A percentile compares a stretch with the other conserved stretches of the same genome.
phyloP scores from a whole-genome alignment of 2,888 invertebrate species.

The Microctonus hyperodae region DNA sequence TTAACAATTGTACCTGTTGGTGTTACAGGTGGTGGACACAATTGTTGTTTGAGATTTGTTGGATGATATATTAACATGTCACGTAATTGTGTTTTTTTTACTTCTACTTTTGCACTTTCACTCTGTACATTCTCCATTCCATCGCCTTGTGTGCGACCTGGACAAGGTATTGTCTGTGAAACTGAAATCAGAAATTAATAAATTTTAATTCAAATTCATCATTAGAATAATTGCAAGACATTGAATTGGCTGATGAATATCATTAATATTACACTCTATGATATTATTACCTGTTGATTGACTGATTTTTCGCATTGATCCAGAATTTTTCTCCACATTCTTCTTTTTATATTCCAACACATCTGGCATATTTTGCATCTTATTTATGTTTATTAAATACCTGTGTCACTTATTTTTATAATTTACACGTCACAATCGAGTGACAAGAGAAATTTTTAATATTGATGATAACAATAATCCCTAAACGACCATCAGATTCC shows the following conservation, averaged over 20 bases:
- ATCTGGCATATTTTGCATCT: neutral
- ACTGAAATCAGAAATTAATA: slow-evolving; percentile 41
- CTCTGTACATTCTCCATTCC: slow-evolving; percentile 78
- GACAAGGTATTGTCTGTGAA: slow-evolving; percentile 46
- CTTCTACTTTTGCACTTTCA: slow-evolving; percentile 44
- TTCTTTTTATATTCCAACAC: neutral
- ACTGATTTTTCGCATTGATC: slow-evolving; percentile 16
- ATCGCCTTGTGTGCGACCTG: slow-evolving; percentile 74
- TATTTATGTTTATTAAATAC: neutral
- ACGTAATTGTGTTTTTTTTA: slow-evolving; percentile 54
- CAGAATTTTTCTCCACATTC: slow-evolving; percentile 13
- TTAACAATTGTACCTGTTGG: slow-evolving; percentile 69
- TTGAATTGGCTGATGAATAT: too few species aligned
- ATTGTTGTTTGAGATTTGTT: slow-evolving; percentile 55
- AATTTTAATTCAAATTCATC: too few species aligned
- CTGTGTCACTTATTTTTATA: neutral
- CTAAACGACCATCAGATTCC: neutral
- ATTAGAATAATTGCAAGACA: too few species aligned
- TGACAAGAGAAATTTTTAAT: neutral
- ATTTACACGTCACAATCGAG: neutral
- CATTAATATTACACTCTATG: neutral
- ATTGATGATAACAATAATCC: neutral
- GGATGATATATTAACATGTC: slow-evolving; percentile 62
- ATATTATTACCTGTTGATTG: slow-evolving; percentile 28
- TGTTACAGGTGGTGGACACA: slow-evolving; percentile 61